Evolutionary conservation across 2,113 vertebrate species (phyloP).

Genomic region (Isichthys henryi): DNA sequence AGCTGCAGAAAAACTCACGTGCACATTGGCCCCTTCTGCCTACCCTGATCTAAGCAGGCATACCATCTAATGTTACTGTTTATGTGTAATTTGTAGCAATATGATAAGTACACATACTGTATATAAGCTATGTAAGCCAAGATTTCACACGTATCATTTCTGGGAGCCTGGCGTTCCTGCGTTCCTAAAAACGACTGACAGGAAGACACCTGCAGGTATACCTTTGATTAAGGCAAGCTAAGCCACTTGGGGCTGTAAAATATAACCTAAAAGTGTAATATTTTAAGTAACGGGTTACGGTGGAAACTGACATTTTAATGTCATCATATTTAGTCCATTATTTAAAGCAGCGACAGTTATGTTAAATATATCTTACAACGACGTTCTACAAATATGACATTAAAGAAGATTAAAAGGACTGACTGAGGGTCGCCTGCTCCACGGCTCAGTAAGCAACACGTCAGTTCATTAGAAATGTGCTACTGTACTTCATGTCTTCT

Average conservation of each 20-base stretch:
- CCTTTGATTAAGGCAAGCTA: not conserved
- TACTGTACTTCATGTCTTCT: not conserved
- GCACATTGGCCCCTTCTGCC: not conserved
- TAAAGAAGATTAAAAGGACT: not conserved
- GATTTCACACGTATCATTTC: not conserved
- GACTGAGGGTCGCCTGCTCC: not conserved
- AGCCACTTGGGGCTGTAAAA: not conserved
- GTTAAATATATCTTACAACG: not conserved
- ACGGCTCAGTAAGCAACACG: not conserved
- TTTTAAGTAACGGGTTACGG: not conserved
- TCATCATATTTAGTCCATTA: not conserved
- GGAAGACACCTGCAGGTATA: not conserved
- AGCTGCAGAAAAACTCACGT: not conserved
- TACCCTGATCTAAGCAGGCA: not conserved
- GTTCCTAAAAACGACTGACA: not conserved
- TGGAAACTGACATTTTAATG: not conserved
- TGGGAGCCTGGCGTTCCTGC: not conserved
- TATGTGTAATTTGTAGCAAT: not conserved
- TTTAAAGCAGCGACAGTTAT: not conserved
- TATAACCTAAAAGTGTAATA: not conserved
- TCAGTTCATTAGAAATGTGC: not conserved
- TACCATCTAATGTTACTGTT: not conserved
- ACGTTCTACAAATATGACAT: not conserved
- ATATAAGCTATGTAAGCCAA: not conserved
- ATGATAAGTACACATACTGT: not conserved